These are phyloP conservation scores for Oryzias woworae DNA, from an alignment of 2,113 vertebrate species.

Conservation along the genomic window DNA sequence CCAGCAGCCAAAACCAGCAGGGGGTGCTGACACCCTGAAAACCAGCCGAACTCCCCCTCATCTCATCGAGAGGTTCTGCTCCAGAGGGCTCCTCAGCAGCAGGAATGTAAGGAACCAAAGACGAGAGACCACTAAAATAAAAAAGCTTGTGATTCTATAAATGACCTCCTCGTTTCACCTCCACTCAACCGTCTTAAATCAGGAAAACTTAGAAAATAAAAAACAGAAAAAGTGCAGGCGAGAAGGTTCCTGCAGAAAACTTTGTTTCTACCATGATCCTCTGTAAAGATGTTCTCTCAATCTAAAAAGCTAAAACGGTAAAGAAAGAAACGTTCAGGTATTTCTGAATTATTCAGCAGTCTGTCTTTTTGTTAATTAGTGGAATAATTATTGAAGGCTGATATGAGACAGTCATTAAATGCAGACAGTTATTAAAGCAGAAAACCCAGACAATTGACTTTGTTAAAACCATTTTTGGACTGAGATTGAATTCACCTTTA, in stretches of 20 bases:
- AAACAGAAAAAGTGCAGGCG: too few relatives aligned
- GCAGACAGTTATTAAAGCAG: constrained; percentile 9
- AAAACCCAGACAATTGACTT: too few relatives aligned
- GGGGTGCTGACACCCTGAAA: constrained; percentile 91
- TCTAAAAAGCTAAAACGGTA: too few relatives aligned
- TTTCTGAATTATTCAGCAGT: constrained; percentile 57
- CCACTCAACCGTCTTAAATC: too few relatives aligned
- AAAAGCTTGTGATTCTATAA: constrained; percentile 18
- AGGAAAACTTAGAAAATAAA: too few relatives aligned
- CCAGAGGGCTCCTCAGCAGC: constrained; percentile 27
- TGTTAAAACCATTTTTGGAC: too few relatives aligned
- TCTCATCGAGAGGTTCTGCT: constrained; percentile 22
- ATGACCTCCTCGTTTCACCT: too few relatives aligned
- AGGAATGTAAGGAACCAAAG: constrained; percentile 27
- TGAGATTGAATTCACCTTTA: too few relatives aligned
- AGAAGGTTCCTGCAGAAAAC: background rate
- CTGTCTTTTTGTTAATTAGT: constrained; percentile 54
- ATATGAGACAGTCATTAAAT: constrained; percentile 33
- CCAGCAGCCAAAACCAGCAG: constrained; percentile 83
- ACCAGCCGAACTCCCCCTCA: constrained; percentile 54
- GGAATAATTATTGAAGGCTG: constrained; percentile 43
- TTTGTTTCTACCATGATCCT: constrained; percentile 3
- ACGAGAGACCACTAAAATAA: constrained; percentile 10
- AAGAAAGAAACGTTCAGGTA: constrained; percentile 41
- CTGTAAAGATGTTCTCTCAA: background rate